A percentile compares a stretch with the other conserved stretches of the same genome.
These are phyloP conservation scores for Andricus curvator DNA, from an alignment of 2,888 invertebrate species.

Conservation along the genomic window DNA sequence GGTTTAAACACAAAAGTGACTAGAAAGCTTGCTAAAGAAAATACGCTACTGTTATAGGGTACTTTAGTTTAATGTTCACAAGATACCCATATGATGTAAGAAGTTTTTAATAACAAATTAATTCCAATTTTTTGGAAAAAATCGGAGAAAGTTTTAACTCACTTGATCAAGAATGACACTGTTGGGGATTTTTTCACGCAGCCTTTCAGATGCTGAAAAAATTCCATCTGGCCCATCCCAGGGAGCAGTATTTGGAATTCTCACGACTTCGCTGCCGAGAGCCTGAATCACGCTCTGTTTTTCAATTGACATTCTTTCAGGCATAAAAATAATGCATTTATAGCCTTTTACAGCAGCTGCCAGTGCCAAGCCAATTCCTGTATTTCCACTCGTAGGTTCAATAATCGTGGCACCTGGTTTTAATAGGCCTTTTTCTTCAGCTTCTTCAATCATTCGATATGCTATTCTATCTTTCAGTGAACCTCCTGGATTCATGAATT, in stretches of 20 bases:
- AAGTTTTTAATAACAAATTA: too few species aligned
- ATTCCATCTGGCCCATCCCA: constrained; percentile 94
- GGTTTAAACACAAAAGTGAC: too few species aligned
- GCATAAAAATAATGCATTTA: constrained; percentile 97
- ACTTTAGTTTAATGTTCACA: too few species aligned
- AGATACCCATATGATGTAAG: too few species aligned
- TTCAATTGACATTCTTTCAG: constrained; percentile 99
- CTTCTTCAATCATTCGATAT: constrained; percentile 95
- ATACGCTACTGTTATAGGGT: too few species aligned
- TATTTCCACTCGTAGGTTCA: constrained; percentile 95
- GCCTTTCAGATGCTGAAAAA: constrained; percentile 90
- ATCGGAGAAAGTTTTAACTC: constrained; percentile 41
- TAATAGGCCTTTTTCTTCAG: constrained; percentile 90
- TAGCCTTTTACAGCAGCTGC: constrained; percentile 96
- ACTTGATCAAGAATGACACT: constrained; percentile 96
- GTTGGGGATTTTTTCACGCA: constrained; percentile 92
- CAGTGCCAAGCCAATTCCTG: constrained; percentile 96
- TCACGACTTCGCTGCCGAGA: constrained; percentile 96
- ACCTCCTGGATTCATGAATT: constrained; percentile 98
- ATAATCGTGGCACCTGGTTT: constrained; percentile 93
- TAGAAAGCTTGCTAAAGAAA: too few species aligned
- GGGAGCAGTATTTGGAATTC: constrained; percentile 96
- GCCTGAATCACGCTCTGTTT: constrained; percentile 94
- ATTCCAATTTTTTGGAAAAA: too few species aligned
- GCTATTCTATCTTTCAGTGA: constrained; percentile 98